Percentiles rank a stretch among this genome's conserved stretches.
Conservation (phyloP, 2,888 invertebrate genomes). For the Pyralis farinalis region DNA sequence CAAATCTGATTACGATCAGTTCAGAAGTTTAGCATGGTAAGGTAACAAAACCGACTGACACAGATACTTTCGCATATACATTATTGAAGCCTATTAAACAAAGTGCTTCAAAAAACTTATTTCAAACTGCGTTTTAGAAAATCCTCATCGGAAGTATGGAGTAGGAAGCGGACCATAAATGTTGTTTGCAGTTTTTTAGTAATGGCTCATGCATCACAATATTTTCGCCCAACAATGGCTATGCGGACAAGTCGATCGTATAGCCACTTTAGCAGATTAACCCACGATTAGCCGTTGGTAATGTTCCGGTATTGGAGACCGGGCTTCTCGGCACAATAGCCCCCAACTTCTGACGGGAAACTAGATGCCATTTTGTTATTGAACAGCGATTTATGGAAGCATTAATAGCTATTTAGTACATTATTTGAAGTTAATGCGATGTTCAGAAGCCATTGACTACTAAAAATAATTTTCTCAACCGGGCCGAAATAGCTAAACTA, state of each 20-base stretch:
- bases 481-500: too few relatives aligned
- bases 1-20: too few relatives aligned
- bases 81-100: too few relatives aligned
- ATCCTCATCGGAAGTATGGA: too few relatives aligned
- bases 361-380: slow-evolving; percentile 42
- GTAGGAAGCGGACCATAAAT: too few relatives aligned
- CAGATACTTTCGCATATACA: too few relatives aligned
- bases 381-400: slow-evolving; percentile 36
- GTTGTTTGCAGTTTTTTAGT: slow-evolving; percentile 2
- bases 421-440: background rate
- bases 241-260: slow-evolving; percentile 29
- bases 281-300: slow-evolving; percentile 50
- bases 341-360: slow-evolving; percentile 31
- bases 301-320: slow-evolving; percentile 43
- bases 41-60: too few relatives aligned
- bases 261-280: slow-evolving; percentile 61
- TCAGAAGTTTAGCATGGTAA: too few relatives aligned
- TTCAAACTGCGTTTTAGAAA: too few relatives aligned
- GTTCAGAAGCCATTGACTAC: too few relatives aligned
- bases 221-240: slow-evolving; percentile 42
- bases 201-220: slow-evolving; percentile 20
- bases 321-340: slow-evolving; percentile 32
- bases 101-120: too few relatives aligned
- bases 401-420: background rate
- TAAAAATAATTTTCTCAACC: too few relatives aligned